Evolutionary conservation across 2,888 invertebrate species (phyloP).

Genomic region (Drosophila anceps): DNA sequence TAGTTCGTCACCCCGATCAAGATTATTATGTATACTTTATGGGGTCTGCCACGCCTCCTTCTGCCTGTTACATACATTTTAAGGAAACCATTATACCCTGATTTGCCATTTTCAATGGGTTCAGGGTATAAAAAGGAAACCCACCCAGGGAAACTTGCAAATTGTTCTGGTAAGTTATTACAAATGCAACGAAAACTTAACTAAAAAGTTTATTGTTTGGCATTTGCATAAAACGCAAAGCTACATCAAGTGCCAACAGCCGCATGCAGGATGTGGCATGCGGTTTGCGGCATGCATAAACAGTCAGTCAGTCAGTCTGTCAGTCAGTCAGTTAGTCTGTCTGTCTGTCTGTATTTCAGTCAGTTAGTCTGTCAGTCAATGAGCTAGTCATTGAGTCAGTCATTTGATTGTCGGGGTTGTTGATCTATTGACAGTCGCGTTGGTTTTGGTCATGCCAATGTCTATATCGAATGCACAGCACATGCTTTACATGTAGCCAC

Average conservation of each 20-base stretch:
- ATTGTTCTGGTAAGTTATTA: conserved; percentile 34
- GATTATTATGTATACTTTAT: too few species aligned
- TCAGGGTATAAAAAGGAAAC: too few species aligned
- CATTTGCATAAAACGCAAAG: conserved; percentile 69
- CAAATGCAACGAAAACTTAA: conserved; percentile 45
- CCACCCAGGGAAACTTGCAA: conserved; percentile 20
- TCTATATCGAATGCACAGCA: conserved; percentile 54
- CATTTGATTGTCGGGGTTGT: conserved; percentile 47
- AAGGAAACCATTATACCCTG: too few species aligned
- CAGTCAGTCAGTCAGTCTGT: not conserved
- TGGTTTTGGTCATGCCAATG: conserved; percentile 52
- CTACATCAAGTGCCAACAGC: conserved; percentile 32
- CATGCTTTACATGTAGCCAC: conserved; percentile 36
- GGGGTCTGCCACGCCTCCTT: too few species aligned
- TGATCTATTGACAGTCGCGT: conserved; percentile 68
- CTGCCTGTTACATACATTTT: too few species aligned
- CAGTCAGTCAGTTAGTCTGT: conserved; percentile 16
- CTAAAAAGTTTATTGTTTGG: conserved; percentile 63
- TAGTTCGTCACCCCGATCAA: too few species aligned
- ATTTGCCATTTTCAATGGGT: too few species aligned
- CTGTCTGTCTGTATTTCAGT: conserved; percentile 16
- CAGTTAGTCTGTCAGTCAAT: conserved; percentile 8
- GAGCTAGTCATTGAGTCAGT: conserved; percentile 21
- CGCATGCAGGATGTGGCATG: conserved; percentile 39
- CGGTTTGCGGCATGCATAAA: conserved; percentile 4